These are phyloP conservation scores for Ceratosolen solmsi DNA, from an alignment of 1,140 invertebrate genomes.

Conservation along the genomic window DNA sequence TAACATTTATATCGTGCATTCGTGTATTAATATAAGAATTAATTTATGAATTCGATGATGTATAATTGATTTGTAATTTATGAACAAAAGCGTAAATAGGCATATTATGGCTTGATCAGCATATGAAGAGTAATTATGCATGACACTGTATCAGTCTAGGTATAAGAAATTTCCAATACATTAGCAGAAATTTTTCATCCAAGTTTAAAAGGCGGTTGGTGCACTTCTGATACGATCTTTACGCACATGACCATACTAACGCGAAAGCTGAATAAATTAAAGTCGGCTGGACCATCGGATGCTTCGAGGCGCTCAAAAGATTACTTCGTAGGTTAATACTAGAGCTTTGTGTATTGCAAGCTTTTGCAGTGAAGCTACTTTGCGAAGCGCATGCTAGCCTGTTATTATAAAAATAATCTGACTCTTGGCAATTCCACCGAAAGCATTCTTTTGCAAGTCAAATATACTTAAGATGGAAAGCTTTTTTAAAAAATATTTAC, in stretches of 20 bases:
- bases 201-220: constrained; percentile 5
- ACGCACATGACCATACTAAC: background rate
- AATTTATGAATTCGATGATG: too few relatives aligned
- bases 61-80: too few relatives aligned
- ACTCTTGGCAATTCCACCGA: constrained; percentile 51
- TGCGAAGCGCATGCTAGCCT: constrained; percentile 46
- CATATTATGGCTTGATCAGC: too few relatives aligned
- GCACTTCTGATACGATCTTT: background rate
- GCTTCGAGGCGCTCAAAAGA: constrained; percentile 61
- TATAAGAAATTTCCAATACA: too few relatives aligned
- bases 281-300: constrained; percentile 53
- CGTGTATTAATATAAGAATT: too few relatives aligned
- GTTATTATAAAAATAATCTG: constrained; percentile 59
- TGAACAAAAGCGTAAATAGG: too few relatives aligned
- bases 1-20: too few relatives aligned
- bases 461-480: constrained; percentile 1
- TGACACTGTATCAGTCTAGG: too few relatives aligned
- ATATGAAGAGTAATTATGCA: too few relatives aligned
- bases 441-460: constrained; percentile 26
- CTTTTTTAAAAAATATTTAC: constrained; percentile 12
- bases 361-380: constrained; percentile 47
- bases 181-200: background rate
- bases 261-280: constrained; percentile 54
- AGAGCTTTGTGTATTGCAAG: constrained; percentile 57
- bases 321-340: constrained; percentile 63